phyloP scores from a whole-genome alignment of 2,888 invertebrate species.

The Yponomeuta evonymella region DNA sequence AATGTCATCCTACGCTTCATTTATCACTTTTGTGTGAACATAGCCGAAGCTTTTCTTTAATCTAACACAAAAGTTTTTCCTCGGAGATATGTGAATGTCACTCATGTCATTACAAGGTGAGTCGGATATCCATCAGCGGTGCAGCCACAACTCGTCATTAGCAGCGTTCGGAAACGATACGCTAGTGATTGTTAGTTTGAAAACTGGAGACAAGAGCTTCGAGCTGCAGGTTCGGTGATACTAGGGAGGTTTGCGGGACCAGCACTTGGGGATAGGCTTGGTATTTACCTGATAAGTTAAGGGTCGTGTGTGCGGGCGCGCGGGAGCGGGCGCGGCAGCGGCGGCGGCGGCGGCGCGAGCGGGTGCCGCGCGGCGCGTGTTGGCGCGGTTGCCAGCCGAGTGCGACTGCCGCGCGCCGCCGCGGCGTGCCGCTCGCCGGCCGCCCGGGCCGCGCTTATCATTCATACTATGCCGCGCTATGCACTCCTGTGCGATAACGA shows the following conservation, averaged over 20 bases:
- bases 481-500: constrained; percentile 45
- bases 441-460: constrained; percentile 61
- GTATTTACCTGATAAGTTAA: constrained; percentile 52
- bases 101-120: constrained; percentile 14
- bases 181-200: neutral
- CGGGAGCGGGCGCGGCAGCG: constrained; percentile 45
- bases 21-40: neutral
- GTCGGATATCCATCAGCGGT: constrained; percentile 5
- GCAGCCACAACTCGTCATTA: neutral
- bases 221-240: neutral
- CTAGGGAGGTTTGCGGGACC: neutral
- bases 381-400: constrained; percentile 65
- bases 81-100: neutral
- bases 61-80: neutral
- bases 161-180: neutral
- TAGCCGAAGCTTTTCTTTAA: neutral
- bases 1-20: no score
- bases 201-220: neutral
- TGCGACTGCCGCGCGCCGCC: constrained; percentile 54
- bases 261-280: neutral
- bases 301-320: constrained; percentile 30
- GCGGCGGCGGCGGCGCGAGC: constrained; percentile 36
- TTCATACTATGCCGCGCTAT: constrained; percentile 38
- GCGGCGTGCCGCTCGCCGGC: constrained; percentile 29
- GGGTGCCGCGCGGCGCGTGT: constrained; percentile 62